A percentile compares a stretch with the other conserved stretches of the same genome.
Evolutionary conservation across 1,140 invertebrate genomes (phyloP).

Genomic region (Venustaconcha ellipsiformis): DNA sequence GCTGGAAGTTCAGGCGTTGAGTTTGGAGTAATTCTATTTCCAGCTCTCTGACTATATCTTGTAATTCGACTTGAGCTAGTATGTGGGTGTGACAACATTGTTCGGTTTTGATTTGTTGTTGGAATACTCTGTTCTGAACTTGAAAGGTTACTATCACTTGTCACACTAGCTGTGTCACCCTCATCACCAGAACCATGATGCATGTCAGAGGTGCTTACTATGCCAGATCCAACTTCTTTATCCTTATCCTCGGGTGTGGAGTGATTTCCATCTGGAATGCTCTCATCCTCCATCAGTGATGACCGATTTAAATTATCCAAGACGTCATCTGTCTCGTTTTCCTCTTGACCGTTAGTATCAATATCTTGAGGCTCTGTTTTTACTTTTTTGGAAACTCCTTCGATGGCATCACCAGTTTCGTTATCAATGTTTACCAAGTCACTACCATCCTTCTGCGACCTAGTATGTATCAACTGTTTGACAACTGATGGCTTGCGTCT

Average conservation of each 20-base stretch:
- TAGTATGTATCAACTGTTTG: not conserved
- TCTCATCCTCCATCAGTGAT: not conserved
- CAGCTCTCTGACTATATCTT: not conserved
- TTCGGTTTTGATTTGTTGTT: conserved; percentile 23
- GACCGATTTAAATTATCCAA: conserved; percentile 8
- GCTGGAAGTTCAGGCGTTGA: not conserved
- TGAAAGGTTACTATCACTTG: conserved; percentile 34
- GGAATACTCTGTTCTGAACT: conserved; percentile 32
- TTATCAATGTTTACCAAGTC: not conserved
- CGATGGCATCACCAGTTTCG: not conserved
- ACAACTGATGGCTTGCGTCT: conserved; percentile 11
- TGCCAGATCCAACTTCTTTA: conserved; percentile 14
- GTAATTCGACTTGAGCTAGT: not conserved
- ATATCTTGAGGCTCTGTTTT: conserved; percentile 4
- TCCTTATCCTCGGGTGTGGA: conserved; percentile 1
- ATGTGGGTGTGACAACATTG: conserved; percentile 14
- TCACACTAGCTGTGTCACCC: conserved; percentile 23
- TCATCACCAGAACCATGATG: conserved; percentile 5
- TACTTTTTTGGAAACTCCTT: conserved; percentile 3
- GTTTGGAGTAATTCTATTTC: not conserved
- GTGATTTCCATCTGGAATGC: conserved; percentile 1
- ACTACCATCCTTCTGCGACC: conserved; percentile 3
- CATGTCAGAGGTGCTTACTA: conserved; percentile 13
- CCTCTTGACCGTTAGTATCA: not conserved
- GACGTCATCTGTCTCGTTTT: not conserved